Evolutionary conservation across 2,113 vertebrate genomes (phyloP).

Genomic region (Odocoileus hemionus): DNA sequence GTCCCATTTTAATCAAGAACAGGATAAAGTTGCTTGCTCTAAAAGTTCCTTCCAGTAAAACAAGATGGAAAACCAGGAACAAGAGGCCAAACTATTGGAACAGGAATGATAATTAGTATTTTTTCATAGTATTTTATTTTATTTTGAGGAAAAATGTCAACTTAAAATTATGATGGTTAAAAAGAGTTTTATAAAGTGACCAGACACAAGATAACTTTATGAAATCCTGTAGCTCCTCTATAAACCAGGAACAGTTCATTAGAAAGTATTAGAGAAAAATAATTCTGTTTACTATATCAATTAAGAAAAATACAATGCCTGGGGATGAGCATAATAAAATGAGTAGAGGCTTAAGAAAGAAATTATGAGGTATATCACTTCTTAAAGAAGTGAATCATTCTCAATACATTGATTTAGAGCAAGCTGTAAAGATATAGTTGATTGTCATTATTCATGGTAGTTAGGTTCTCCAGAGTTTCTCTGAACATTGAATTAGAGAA

Average conservation of each 20-base stretch:
- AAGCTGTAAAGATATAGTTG: background rate
- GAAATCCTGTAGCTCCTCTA: background rate
- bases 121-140: background rate
- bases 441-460: background rate
- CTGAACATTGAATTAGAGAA: background rate
- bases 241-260: background rate
- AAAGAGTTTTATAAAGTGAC: background rate
- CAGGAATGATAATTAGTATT: background rate
- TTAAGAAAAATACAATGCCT: background rate
- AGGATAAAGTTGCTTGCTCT: background rate
- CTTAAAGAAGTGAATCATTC: background rate
- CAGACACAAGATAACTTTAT: background rate
- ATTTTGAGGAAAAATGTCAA: background rate
- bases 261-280: background rate
- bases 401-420: background rate
- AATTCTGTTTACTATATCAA: background rate
- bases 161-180: background rate
- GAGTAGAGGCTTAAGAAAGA: background rate
- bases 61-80: background rate
- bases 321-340: background rate
- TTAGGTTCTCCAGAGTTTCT: background rate
- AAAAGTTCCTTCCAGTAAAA: background rate
- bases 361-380: background rate
- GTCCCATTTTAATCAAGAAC: background rate
- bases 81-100: background rate